phyloP scores from a whole-genome alignment of 2,888 invertebrate species.

The Macropis europaea region DNA sequence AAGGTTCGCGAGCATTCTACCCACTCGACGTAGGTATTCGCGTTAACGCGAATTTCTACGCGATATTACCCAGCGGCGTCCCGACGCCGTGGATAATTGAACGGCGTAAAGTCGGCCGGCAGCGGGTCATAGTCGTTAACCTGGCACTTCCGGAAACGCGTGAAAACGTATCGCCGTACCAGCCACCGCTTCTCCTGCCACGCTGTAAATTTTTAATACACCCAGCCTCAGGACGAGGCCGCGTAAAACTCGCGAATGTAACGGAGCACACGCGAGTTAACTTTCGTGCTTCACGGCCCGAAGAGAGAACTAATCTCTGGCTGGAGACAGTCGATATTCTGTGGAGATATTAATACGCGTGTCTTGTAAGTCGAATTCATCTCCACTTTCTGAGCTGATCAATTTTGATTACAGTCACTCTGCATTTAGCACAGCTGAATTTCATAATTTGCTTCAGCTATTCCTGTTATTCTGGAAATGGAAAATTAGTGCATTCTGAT shows the following conservation, averaged over 20 bases:
- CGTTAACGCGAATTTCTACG: conserved; percentile 51
- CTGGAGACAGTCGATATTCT: too few relatives aligned
- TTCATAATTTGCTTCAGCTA: too few relatives aligned
- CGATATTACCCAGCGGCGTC: conserved; percentile 47
- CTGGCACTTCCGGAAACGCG: conserved; percentile 18
- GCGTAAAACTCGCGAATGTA: conserved; percentile 12
- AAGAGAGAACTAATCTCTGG: too few relatives aligned
- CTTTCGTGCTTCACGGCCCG: not conserved
- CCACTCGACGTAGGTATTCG: conserved; percentile 40
- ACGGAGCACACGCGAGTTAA: not conserved
- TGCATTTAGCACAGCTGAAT: too few relatives aligned
- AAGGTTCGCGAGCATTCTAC: not conserved
- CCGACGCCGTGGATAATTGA: conserved; percentile 54
- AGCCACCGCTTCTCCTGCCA: not conserved
- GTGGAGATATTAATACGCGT: too few relatives aligned
- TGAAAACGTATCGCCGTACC: conserved; percentile 35
- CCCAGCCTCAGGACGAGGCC: not conserved
- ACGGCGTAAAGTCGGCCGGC: conserved; percentile 47
- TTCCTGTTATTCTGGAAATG: too few relatives aligned
- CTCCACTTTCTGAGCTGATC: too few relatives aligned
- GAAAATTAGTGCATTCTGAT: too few relatives aligned
- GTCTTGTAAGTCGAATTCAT: too few relatives aligned
- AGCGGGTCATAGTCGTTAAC: conserved; percentile 48
- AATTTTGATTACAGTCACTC: too few relatives aligned
- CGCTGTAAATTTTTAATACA: conserved; percentile 38